Conservation (phyloP, 2,113 vertebrate genomes). For the Vanacampus margaritifer region DNA sequence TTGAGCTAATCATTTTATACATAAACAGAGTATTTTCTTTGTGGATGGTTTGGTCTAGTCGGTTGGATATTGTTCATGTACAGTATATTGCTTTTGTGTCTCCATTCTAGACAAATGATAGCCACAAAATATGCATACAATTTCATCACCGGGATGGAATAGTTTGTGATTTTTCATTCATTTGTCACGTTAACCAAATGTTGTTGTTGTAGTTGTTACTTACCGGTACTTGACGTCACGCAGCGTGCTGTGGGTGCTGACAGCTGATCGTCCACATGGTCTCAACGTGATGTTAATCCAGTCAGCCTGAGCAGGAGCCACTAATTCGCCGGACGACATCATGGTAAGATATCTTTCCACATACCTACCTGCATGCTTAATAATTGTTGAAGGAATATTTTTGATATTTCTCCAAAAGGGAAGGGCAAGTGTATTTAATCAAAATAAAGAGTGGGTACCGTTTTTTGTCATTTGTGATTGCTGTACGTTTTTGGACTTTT, state of each 20-base stretch:
- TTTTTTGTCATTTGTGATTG: background rate
- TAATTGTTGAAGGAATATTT: background rate
- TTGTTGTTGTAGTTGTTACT: background rate
- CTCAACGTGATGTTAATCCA: constrained; percentile 52
- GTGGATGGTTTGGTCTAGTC: no score
- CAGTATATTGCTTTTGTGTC: background rate
- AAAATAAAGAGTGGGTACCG: background rate
- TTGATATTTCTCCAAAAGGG: background rate
- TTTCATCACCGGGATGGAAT: background rate
- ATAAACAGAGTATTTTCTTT: background rate
- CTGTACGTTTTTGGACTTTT: background rate
- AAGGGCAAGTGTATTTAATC: background rate
- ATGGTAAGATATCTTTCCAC: constrained; percentile 63
- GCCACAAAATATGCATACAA: background rate
- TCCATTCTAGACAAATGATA: background rate
- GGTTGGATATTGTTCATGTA: no score
- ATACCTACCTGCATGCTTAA: background rate
- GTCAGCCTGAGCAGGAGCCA: constrained; percentile 20
- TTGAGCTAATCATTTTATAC: no score
- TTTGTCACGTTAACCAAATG: background rate
- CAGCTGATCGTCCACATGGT: constrained; percentile 22
- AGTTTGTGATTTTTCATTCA: background rate
- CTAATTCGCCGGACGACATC: constrained; percentile 35
- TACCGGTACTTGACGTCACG: constrained; percentile 15
- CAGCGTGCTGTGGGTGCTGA: constrained; percentile 29